phyloP scores from a whole-genome alignment of 30 jellyfish, hydroid and myxozoan genomes.

The Catostylus mosaicus region DNA sequence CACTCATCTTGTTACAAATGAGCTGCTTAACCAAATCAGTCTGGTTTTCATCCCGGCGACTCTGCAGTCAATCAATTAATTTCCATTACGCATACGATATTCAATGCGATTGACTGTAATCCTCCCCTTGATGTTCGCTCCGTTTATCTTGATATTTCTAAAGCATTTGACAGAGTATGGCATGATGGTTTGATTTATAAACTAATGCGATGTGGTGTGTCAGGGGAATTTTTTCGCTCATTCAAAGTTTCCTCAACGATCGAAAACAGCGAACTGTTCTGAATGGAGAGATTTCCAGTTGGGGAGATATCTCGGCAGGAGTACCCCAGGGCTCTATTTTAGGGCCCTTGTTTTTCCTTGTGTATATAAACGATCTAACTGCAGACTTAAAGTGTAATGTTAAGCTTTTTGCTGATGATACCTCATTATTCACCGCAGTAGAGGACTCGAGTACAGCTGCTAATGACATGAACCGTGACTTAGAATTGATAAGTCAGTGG shows the following conservation, averaged over 20 bases:
- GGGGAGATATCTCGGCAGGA: conserved; percentile 74
- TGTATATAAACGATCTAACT: conserved; percentile 56
- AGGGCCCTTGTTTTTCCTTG: conserved; percentile 56
- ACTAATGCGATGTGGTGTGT: conserved; percentile 56
- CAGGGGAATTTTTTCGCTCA: conserved; percentile 47
- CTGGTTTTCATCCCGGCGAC: conserved; percentile 59
- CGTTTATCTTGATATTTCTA: conserved; percentile 57
- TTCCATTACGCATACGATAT: conserved; percentile 14
- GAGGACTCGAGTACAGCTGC: conserved; percentile 61
- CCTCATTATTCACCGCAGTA: conserved; percentile 60
- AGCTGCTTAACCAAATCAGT: conserved; percentile 21
- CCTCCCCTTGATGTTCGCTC: conserved; percentile 56
- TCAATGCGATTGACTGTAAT: conserved; percentile 35
- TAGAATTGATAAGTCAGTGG: conserved; percentile 46
- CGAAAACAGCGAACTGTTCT: conserved; percentile 57
- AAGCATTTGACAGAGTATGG: conserved; percentile 68
- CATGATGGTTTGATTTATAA: conserved; percentile 64
- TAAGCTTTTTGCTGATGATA: conserved; percentile 54
- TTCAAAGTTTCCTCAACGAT: conserved; percentile 42
- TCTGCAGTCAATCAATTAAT: conserved; percentile 42
- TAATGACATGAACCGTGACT: conserved; percentile 62
- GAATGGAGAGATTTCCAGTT: conserved; percentile 49
- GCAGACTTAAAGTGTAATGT: conserved; percentile 50
- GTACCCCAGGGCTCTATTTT: conserved; percentile 80
- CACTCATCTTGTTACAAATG: conserved; percentile 32